Conservation (phyloP, 2,797 vertebrate genomes). For the Hypotaenidia philippensis region DNA sequence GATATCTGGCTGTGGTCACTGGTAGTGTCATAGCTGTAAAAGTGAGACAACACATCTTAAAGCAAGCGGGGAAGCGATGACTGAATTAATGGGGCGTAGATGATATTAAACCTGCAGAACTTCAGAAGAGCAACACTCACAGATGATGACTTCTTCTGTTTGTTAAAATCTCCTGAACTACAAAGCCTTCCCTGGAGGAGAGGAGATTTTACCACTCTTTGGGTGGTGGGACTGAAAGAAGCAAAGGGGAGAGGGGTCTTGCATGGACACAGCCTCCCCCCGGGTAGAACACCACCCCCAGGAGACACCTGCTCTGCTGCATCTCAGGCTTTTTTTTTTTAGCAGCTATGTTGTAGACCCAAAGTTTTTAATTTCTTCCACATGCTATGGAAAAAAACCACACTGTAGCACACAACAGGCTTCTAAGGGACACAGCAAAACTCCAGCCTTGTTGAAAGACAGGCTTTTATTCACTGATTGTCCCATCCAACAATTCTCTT, state of each 20-base stretch:
- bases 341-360: not conserved
- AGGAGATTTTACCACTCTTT: not conserved
- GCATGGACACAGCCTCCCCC: accelerated
- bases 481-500: not conserved
- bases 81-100: not conserved
- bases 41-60: not conserved
- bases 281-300: not conserved
- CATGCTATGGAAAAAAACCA: not conserved
- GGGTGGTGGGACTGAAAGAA: accelerated
- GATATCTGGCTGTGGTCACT: not conserved
- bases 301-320: not conserved
- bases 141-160: not conserved
- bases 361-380: not conserved
- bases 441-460: not conserved
- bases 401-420: not conserved
- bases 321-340: not conserved
- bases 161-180: not conserved
- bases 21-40: not conserved
- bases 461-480: not conserved
- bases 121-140: not conserved
- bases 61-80: accelerated
- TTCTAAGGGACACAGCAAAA: not conserved
- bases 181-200: not conserved
- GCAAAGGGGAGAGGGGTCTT: not conserved
- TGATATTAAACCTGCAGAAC: not conserved